These are phyloP conservation scores for Podarcis cretensis DNA, from an alignment of 2,113 vertebrate species.

Conservation along the genomic window DNA sequence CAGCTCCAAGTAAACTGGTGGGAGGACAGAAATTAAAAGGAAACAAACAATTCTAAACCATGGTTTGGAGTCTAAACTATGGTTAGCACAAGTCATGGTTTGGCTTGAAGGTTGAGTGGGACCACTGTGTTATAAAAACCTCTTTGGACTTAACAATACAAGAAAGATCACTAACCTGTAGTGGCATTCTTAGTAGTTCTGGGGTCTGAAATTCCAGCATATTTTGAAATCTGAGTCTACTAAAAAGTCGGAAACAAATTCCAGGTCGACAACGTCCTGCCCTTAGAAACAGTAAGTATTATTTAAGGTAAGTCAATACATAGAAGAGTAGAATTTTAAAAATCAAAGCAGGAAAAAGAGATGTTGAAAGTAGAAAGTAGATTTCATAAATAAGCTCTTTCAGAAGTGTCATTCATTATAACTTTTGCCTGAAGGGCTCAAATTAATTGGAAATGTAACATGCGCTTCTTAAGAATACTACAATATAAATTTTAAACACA, in stretches of 20 bases:
- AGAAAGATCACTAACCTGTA: slow-evolving; percentile 83
- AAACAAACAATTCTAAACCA: background rate
- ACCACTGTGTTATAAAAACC: background rate
- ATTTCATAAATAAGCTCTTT: background rate
- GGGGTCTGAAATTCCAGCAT: slow-evolving; percentile 95
- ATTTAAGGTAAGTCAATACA: slow-evolving; percentile 33
- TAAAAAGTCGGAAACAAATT: slow-evolving; percentile 93
- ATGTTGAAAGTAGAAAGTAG: background rate
- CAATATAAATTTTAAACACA: background rate
- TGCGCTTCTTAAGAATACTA: background rate
- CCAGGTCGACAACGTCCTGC: slow-evolving; percentile 93
- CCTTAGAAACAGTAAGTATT: slow-evolving; percentile 77
- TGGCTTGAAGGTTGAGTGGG: background rate
- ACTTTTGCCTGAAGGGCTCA: background rate
- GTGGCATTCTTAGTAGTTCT: slow-evolving; percentile 92
- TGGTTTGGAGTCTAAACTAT: no score
- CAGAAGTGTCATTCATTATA: background rate
- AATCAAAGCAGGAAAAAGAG: background rate
- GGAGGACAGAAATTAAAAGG: background rate
- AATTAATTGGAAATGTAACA: background rate
- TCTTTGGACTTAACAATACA: background rate
- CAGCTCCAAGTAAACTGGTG: background rate
- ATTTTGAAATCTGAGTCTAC: slow-evolving; percentile 87
- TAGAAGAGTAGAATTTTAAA: background rate
- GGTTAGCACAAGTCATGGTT: background rate